Percentiles rank a stretch among this genome's conserved stretches.
These are phyloP conservation scores for Leptopilina clavipes DNA, from an alignment of 1,140 invertebrate species.

Conservation along the genomic window DNA sequence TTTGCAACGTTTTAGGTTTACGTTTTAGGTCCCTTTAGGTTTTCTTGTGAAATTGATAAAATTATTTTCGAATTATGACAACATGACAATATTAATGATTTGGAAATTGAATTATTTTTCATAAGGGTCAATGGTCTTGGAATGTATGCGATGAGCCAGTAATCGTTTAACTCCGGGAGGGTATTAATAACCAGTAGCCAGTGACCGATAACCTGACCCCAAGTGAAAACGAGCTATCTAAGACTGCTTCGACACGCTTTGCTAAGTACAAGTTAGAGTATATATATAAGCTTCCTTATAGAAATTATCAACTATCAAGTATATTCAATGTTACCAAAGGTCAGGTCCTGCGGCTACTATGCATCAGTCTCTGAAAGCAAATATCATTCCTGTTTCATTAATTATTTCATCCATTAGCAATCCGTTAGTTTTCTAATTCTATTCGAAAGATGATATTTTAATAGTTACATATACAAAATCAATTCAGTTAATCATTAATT, in stretches of 20 bases:
- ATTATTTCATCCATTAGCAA: background rate
- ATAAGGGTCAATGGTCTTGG: constrained; percentile 20
- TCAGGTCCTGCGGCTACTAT: constrained; percentile 2
- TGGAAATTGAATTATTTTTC: background rate
- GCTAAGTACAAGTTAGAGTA: constrained; percentile 7
- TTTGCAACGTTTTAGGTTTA: too few relatives aligned
- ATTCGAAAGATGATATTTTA: too few relatives aligned
- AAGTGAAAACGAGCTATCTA: background rate
- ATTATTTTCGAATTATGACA: background rate
- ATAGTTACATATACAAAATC: too few relatives aligned
- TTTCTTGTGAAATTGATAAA: too few relatives aligned
- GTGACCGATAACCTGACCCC: constrained; percentile 39
- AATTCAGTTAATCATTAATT: too few relatives aligned
- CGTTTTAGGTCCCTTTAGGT: too few relatives aligned
- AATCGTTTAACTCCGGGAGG: constrained; percentile 35
- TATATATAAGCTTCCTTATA: constrained; percentile 17
- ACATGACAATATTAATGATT: background rate
- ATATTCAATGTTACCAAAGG: constrained; percentile 13
- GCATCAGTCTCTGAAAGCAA: background rate
- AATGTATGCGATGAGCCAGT: constrained; percentile 27
- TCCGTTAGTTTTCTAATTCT: too few relatives aligned
- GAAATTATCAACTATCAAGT: constrained; percentile 30
- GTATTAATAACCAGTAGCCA: constrained; percentile 43
- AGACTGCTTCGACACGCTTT: constrained; percentile 20
- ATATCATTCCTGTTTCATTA: constrained; percentile 11